Base-by-base conservation (phyloP, 2,113 vertebrate species). In the Hirundichthys speculiger region DNA sequence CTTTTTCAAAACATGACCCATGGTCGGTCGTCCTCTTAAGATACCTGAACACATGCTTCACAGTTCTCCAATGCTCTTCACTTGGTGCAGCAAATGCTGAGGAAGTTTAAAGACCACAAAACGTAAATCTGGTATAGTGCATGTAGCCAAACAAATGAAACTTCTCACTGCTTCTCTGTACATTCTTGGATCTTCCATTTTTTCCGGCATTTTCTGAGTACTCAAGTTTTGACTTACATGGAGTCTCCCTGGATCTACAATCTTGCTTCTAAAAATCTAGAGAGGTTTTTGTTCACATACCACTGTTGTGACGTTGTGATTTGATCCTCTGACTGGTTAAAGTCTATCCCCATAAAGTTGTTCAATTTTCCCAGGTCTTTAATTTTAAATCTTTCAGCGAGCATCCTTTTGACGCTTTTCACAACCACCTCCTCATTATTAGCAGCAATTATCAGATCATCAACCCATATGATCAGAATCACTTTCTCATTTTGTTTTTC, bases 41-140 rank as follows among this genome's bases (percentile, higher is more conserved):
- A 16, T 42, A 27, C 18, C 54, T 24, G 3, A 58, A 27, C 1
- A 45, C 16, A 15, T 55, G 40, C 1, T 58, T 58, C 3, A 58
- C 41, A n/a, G 22, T 45, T 15, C 0, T 11, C 56, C 42, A 58
- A 5, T 30, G 56, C 18, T 27, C 65, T 5, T 40, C 39, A 4
- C 20, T 52, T 12, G 65, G 60, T 13, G 53, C 30, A 24, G n/a
- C 51, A 69, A 57, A 13, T 46, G 16, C 6, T 50, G 34, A 3
- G 53, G 49, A 1, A 50, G 24, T 54, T 65, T 65, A 55, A 67
- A 65, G 48, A 72, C 55, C n/a, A 60, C 30, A 61, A 53, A 66
- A 42, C 13, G 45, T 7, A 77, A 13, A 16, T 66, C 54, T 48
- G 74, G 30, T 63, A 43, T 1, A 4, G 67, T 56, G 4, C 61